Evolutionary conservation across 2,888 invertebrate species (phyloP).

Genomic region (Cerceris ruficornis): DNA sequence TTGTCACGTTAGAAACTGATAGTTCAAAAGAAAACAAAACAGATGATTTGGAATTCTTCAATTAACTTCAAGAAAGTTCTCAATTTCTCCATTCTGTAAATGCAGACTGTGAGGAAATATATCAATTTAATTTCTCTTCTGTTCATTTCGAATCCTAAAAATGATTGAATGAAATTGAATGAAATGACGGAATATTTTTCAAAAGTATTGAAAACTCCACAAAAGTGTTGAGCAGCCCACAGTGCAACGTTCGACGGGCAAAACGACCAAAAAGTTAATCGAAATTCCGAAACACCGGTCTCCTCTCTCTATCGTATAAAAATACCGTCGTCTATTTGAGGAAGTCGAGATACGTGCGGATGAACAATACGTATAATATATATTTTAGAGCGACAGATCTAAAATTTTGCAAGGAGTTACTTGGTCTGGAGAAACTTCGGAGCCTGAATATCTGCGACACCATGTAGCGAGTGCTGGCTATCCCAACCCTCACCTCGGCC

Average conservation of each 20-base stretch:
- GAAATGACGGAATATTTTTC: too few relatives aligned
- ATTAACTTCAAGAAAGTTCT: too few relatives aligned
- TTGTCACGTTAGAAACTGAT: too few relatives aligned
- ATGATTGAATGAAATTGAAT: too few relatives aligned
- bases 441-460: constrained; percentile 72
- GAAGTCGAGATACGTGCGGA: constrained; percentile 34
- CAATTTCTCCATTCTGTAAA: too few relatives aligned
- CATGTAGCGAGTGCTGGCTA: constrained; percentile 79
- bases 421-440: constrained; percentile 66
- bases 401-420: constrained; percentile 39
- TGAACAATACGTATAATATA: constrained; percentile 29
- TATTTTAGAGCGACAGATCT: constrained; percentile 25
- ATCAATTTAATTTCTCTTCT: too few relatives aligned
- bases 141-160: too few relatives aligned
- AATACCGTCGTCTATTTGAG: constrained; percentile 53
- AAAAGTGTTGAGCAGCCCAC: too few relatives aligned
- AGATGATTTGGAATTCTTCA: too few relatives aligned
- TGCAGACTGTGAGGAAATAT: too few relatives aligned
- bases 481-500: constrained; percentile 79
- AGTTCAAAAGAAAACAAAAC: too few relatives aligned
- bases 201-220: too few relatives aligned
- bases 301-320: constrained; percentile 37
- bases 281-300: constrained; percentile 21
- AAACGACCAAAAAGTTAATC: not conserved
- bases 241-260: not conserved